These are phyloP conservation scores for Taenioides sp. DNA, from an alignment of 2,797 vertebrate species.

Conservation along the genomic window DNA sequence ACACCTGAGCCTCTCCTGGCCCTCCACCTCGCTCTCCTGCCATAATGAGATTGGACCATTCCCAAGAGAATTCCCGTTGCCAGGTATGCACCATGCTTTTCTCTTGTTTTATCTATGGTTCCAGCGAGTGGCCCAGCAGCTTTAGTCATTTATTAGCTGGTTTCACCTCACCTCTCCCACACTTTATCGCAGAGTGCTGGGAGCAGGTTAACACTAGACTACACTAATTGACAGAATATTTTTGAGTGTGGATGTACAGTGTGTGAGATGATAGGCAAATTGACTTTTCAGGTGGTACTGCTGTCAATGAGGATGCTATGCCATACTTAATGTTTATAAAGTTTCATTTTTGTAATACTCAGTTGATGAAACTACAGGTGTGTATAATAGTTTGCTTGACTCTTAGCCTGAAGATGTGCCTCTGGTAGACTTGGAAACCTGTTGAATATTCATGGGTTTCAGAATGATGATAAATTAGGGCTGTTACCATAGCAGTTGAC, in stretches of 20 bases:
- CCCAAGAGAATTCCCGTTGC: conserved; percentile 78
- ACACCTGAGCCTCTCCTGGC: conserved; percentile 22
- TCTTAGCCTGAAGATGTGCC: neutral
- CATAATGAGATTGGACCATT: conserved; percentile 74
- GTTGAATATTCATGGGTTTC: neutral
- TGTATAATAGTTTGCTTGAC: neutral
- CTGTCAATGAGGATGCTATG: neutral
- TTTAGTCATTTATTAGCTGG: conserved; percentile 81
- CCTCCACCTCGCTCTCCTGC: conserved; percentile 50
- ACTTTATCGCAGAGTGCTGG: conserved; percentile 83
- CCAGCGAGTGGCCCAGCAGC: conserved; percentile 48
- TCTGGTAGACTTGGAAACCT: neutral
- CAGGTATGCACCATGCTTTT: conserved; percentile 49
- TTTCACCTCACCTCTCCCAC: conserved; percentile 79
- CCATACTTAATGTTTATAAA: neutral
- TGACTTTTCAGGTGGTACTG: conserved; percentile 24
- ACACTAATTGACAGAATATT: conserved; percentile 82
- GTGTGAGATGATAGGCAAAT: conserved; percentile 20
- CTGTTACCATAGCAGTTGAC: too few species aligned
- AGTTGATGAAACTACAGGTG: neutral
- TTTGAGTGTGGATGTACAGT: conserved; percentile 64
- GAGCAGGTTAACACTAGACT: conserved; percentile 74
- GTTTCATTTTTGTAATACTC: neutral
- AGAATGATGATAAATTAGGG: neutral
- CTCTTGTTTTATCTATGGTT: conserved; percentile 50